These are phyloP conservation scores for Diplodus puntazzo DNA, from an alignment of 2,797 vertebrate species.

Conservation along the genomic window DNA sequence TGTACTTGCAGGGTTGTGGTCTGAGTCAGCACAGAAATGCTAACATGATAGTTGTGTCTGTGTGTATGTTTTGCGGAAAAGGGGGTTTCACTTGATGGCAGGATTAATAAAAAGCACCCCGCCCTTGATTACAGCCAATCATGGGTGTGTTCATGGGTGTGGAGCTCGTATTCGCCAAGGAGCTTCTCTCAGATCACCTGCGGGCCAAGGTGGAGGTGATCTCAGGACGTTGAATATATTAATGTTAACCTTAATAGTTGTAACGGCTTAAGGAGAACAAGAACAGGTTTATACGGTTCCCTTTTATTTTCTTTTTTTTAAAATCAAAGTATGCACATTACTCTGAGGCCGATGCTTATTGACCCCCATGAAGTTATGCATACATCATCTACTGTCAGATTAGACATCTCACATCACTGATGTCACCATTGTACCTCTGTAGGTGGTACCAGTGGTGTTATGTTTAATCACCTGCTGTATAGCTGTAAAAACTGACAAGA, in stretches of 20 bases:
- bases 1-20: conserved; percentile 30
- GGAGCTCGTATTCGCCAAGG: conserved; percentile 10
- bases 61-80: conserved; percentile 4
- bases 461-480: too few relatives aligned
- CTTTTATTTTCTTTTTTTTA: neutral
- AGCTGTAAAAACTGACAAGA: too few relatives aligned
- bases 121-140: conserved; percentile 19
- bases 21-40: conserved; percentile 35
- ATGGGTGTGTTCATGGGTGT: conserved; percentile 59
- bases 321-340: neutral
- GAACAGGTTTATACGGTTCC: neutral
- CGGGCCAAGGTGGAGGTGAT: conserved; percentile 25
- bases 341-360: neutral
- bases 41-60: neutral
- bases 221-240: neutral
- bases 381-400: neutral
- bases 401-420: too few relatives aligned
- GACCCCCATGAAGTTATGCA: neutral
- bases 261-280: neutral
- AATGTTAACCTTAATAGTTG: conserved; percentile 5
- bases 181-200: conserved; percentile 13
- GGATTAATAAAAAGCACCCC: conserved; percentile 15
- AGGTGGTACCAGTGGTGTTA: too few relatives aligned
- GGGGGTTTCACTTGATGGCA: conserved; percentile 11
- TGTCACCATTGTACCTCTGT: too few relatives aligned